Percentiles rank a stretch among this genome's conserved stretches.
phyloP scores from a whole-genome alignment of 2,113 vertebrate genomes.

The Ctenomys sociabilis region DNA sequence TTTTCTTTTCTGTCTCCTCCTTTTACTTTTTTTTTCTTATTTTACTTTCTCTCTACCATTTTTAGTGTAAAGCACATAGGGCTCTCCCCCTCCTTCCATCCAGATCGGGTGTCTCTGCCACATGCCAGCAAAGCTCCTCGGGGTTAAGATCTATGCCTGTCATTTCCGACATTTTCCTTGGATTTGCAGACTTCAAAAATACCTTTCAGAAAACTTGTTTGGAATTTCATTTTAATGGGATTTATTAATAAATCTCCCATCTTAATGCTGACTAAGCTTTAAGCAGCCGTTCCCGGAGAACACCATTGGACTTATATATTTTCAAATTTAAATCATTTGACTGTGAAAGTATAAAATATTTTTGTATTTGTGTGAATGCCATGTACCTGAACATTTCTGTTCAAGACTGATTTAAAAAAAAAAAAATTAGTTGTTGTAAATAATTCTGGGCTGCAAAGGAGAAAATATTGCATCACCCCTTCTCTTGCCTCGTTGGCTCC shows the following conservation, averaged over 20 bases:
- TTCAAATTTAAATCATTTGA: slow-evolving; percentile 77
- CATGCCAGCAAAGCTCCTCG: neutral
- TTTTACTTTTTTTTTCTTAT: neutral
- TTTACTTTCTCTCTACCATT: neutral
- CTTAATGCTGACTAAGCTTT: slow-evolving; percentile 76
- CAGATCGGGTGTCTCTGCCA: slow-evolving; percentile 44
- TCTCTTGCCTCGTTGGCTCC: neutral
- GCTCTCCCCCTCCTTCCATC: neutral
- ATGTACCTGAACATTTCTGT: slow-evolving; percentile 61
- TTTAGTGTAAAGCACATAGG: neutral
- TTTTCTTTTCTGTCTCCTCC: neutral
- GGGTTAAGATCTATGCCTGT: slow-evolving; percentile 37
- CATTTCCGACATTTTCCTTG: slow-evolving; percentile 57
- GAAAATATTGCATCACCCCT: neutral
- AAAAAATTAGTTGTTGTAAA: neutral
- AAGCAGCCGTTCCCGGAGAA: slow-evolving; percentile 70
- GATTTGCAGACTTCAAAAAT: slow-evolving; percentile 59
- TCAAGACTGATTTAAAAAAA: neutral
- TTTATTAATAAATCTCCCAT: slow-evolving; percentile 73
- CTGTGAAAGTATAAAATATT: slow-evolving; percentile 71
- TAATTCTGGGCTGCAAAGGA: slow-evolving; percentile 4
- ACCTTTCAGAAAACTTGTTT: slow-evolving; percentile 70
- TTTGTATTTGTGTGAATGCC: slow-evolving; percentile 69
- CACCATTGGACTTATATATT: slow-evolving; percentile 76
- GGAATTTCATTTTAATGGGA: slow-evolving; percentile 79